phyloP scores from a whole-genome alignment of 2,797 vertebrate genomes.

The Fratercula arctica region DNA sequence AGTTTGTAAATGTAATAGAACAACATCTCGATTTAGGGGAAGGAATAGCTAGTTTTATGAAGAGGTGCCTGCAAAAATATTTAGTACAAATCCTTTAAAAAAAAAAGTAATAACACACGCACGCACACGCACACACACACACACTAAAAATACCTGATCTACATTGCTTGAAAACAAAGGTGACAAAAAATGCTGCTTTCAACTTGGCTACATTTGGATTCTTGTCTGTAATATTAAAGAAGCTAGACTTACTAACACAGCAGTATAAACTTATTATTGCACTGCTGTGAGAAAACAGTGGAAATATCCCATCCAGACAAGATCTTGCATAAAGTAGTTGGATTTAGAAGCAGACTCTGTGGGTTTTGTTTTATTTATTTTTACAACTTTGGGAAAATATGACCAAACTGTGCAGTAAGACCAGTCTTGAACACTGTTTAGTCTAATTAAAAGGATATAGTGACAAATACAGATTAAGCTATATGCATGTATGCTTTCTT shows the following conservation, averaged over 20 bases:
- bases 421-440: neutral
- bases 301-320: neutral
- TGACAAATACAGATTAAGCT: constrained; percentile 30
- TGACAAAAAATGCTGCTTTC: neutral
- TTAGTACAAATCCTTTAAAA: neutral
- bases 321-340: constrained; percentile 4
- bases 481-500: neutral
- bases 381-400: constrained; percentile 25
- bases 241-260: neutral
- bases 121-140: too few relatives aligned
- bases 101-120: neutral
- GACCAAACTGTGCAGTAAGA: neutral
- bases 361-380: constrained; percentile 40
- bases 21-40: neutral
- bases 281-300: constrained; percentile 6
- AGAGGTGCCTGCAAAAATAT: neutral
- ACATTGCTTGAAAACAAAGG: neutral
- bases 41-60: neutral
- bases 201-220: neutral
- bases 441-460: constrained; percentile 37
- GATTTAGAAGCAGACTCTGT: constrained; percentile 9
- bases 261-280: too few relatives aligned
- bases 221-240: neutral
- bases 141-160: neutral
- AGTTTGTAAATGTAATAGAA: neutral